Conservation (phyloP, 2,888 invertebrate genomes). For the Gandaritis pyraliata region DNA sequence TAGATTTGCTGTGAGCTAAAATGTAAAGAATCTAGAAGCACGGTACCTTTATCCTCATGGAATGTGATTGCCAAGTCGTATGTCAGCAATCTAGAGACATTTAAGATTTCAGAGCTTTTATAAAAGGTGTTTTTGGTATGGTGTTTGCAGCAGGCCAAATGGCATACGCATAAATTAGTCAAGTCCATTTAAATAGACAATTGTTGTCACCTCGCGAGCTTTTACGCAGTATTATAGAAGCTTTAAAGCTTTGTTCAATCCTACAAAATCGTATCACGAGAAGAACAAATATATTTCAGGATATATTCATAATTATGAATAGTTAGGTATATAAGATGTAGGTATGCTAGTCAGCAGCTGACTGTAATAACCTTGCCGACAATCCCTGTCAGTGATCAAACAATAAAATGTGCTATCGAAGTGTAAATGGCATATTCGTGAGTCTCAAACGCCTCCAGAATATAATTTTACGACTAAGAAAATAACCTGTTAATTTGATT, state of each 20-base stretch:
- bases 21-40: too few relatives aligned
- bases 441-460: conserved; percentile 32
- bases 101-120: too few relatives aligned
- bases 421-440: conserved; percentile 45
- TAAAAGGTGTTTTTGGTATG: neutral
- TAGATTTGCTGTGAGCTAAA: neutral
- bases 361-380: conserved; percentile 29
- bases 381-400: conserved; percentile 44
- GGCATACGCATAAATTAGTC: neutral
- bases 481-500: conserved; percentile 34
- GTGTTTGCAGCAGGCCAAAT: neutral
- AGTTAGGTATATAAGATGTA: conserved; percentile 2
- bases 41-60: too few relatives aligned
- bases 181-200: neutral
- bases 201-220: too few relatives aligned
- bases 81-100: too few relatives aligned
- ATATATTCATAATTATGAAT: too few relatives aligned
- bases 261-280: too few relatives aligned
- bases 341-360: conserved; percentile 21
- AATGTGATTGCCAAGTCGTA: too few relatives aligned
- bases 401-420: conserved; percentile 46
- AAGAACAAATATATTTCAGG: too few relatives aligned
- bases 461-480: conserved; percentile 31
- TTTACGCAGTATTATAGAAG: too few relatives aligned
- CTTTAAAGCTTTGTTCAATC: too few relatives aligned